Percentiles rank a stretch among this genome's conserved stretches.
Conservation (phyloP, 2,797 vertebrate genomes). For the Podargus strigoides region DNA sequence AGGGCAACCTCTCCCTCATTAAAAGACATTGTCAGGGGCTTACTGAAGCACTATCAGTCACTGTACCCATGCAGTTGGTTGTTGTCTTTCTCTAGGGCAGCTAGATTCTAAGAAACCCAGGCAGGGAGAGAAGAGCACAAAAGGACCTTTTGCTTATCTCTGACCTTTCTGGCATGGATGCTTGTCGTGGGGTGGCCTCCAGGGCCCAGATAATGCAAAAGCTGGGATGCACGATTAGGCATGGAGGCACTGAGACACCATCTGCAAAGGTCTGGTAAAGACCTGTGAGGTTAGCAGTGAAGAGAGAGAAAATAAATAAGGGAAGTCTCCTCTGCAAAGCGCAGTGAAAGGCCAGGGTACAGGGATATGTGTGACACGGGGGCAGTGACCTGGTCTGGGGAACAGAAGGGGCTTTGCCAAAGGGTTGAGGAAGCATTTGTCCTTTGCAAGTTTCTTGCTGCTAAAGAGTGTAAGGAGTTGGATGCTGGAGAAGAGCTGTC, state of each 20-base stretch:
- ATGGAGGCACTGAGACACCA: neutral
- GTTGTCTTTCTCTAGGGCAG: neutral
- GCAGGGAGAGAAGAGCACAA: neutral
- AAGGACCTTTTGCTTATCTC: conserved; percentile 51
- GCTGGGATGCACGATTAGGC: conserved; percentile 48
- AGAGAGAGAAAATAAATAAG: neutral
- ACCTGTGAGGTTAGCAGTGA: neutral
- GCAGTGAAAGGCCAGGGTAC: neutral
- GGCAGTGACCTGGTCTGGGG: neutral
- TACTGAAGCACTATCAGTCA: neutral
- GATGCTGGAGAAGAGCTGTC: neutral
- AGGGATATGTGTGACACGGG: accelerated
- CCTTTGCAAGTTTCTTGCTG: too few species aligned
- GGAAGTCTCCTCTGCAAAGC: neutral
- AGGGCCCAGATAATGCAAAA: neutral
- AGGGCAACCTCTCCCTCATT: neutral
- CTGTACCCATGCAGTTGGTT: neutral
- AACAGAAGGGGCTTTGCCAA: neutral
- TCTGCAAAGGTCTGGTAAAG: neutral
- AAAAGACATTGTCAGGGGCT: neutral
- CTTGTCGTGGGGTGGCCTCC: neutral
- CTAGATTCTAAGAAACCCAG: conserved; percentile 36
- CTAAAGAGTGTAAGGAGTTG: neutral
- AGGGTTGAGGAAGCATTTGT: neutral
- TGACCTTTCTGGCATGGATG: neutral